Base-by-base conservation (phyloP, 2,888 invertebrate genomes). In the Leptinotarsa tumamoca region DNA sequence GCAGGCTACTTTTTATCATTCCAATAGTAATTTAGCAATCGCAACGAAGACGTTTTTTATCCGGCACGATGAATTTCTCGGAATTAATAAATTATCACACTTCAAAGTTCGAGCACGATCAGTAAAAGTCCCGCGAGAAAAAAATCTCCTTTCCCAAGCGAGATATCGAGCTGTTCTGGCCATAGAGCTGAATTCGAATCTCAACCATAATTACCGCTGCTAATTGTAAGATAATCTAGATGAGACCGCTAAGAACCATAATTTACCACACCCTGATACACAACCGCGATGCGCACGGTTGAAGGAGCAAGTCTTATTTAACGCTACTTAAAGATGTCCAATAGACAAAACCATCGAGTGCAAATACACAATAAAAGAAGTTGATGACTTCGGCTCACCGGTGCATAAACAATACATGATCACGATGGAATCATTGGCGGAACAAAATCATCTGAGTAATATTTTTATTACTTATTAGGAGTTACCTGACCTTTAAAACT, bases 271-370 rank as follows among this genome's bases (percentile, higher is more conserved):
- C 73, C 74, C 54, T 21, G 68, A 68, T 73, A 49, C 56, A 52
- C 73, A 52, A 51, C 73, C 51, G 54, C 80, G 84, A 83, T 84
- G 83, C 82, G 81, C 80, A 85, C 84, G 84, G 83, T 84, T 85
- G 83, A 83, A 75, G 78, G 80, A 82, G 80, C 82, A 79, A 81
- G 82, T 83, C 84, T 85, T 84, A 84, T 85, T 85, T 85, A 84
- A 85, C 85, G 85, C 85, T 82, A 83, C 84, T 85, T 85, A 82
- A 83, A 83, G 84, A 85, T 83, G 84, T 83, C 84, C 84, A 83
- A 83, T 85, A 84, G 83, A 83, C 82, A 80, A 83, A 83, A 83
- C 83, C 83, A 82, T 80, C 81, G 83, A 83, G 81, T 82, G 82
- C 84, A 63, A 63, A 63, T 63, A 83, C 80, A 84, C 84, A 85